These are phyloP conservation scores for Meiosimyza decipiens DNA, from an alignment of 2,888 invertebrate genomes.

Conservation along the genomic window DNA sequence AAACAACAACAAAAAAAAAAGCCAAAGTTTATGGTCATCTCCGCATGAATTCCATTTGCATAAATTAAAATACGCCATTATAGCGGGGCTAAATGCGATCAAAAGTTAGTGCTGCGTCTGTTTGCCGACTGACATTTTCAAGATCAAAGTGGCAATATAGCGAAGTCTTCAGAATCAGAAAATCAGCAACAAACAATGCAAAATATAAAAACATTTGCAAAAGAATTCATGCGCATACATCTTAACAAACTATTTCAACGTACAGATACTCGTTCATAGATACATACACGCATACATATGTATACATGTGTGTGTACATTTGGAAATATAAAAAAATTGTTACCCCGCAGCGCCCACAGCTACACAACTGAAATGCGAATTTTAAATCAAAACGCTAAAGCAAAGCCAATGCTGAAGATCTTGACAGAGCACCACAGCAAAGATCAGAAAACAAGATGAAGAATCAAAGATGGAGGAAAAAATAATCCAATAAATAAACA, in stretches of 20 bases:
- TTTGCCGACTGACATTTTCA: constrained; percentile 34
- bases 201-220: not conserved
- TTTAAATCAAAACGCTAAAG: not conserved
- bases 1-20: not conserved
- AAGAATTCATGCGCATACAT: constrained; percentile 39
- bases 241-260: not conserved
- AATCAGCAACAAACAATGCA: constrained; percentile 8
- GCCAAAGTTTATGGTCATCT: constrained; percentile 44
- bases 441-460: constrained; percentile 32
- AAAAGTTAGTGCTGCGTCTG: constrained; percentile 9
- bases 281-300: not conserved
- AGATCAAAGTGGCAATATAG: constrained; percentile 44
- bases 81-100: not conserved
- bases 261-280: not conserved
- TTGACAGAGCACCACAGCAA: constrained; percentile 7
- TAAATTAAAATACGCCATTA: constrained; percentile 38
- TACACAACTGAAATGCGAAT: constrained; percentile 3
- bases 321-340: not conserved
- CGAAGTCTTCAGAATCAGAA: constrained; percentile 7
- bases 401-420: constrained; percentile 21
- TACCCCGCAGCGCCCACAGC: constrained; percentile 7
- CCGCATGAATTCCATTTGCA: constrained; percentile 45
- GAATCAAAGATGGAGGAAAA: constrained; percentile 33
- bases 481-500: constrained; percentile 31
- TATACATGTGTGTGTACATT: no score